A percentile compares a stretch with the other conserved stretches of the same genome.
Conservation (phyloP, 2,113 vertebrate species). For the Ardeotis arabs region DNA sequence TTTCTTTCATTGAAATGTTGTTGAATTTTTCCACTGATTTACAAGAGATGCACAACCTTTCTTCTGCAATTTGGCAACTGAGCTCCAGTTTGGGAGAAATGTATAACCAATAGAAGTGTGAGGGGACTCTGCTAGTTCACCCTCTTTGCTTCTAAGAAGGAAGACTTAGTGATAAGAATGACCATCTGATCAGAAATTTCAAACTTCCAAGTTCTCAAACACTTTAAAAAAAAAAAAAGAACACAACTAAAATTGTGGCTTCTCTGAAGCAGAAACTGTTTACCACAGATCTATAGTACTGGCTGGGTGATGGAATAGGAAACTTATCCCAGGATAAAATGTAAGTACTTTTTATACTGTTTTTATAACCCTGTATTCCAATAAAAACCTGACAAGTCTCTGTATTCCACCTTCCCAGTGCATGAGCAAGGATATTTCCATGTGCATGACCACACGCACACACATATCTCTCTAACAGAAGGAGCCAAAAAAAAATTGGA, state of each 20-base stretch:
- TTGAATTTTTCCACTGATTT: neutral
- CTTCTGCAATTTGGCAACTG: neutral
- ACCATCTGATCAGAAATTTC: neutral
- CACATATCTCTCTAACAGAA: neutral
- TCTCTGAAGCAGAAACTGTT: neutral
- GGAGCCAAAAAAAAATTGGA: no score
- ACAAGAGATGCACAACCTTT: neutral
- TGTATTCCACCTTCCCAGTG: neutral
- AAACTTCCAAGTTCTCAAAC: neutral
- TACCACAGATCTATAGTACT: neutral
- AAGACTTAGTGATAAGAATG: neutral
- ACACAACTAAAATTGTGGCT: neutral
- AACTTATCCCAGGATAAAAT: neutral
- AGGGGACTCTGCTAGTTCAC: neutral
- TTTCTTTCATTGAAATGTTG: neutral
- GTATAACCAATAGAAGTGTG: neutral
- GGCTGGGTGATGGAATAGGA: neutral
- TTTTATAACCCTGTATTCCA: neutral
- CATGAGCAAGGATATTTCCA: neutral
- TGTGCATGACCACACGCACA: rapidly evolving
- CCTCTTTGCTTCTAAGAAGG: neutral
- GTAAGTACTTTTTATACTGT: neutral
- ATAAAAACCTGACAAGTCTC: neutral
- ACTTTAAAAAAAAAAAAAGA: neutral
- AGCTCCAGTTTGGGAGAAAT: neutral